Conservation (phyloP, 2,797 vertebrate genomes). For the Psittacula derbiana region DNA sequence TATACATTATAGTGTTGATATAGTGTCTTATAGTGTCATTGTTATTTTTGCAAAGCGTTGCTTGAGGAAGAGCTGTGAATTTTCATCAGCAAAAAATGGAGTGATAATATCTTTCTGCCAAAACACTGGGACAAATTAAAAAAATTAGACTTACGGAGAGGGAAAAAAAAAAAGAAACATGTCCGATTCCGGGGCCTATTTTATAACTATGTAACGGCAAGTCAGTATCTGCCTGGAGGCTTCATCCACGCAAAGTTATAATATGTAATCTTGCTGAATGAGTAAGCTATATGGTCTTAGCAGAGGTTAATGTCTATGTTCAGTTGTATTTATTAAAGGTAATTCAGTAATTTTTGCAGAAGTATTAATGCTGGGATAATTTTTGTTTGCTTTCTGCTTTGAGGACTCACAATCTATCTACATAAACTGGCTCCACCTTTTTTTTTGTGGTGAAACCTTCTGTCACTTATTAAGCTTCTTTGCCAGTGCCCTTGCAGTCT, state of each 20-base stretch:
- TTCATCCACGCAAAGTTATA: neutral
- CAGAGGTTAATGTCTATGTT: neutral
- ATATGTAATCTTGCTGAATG: neutral
- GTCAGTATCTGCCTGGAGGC: neutral
- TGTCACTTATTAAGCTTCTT: neutral
- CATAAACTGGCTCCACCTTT: neutral
- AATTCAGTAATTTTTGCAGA: neutral
- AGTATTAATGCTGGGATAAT: neutral
- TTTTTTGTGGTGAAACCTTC: neutral
- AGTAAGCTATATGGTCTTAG: neutral
- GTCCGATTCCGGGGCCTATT: neutral
- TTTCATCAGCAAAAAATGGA: neutral
- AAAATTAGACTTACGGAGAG: neutral
- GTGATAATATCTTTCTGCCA: neutral
- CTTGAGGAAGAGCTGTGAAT: neutral
- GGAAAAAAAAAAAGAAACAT: neutral
- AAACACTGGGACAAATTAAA: neutral
- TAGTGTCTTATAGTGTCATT: neutral
- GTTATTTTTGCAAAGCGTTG: neutral
- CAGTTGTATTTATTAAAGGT: neutral
- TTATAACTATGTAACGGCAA: neutral
- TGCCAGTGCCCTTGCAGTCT: neutral
- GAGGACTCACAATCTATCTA: neutral
- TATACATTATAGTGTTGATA: neutral
- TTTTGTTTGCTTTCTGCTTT: neutral